Evolutionary conservation across 2,113 vertebrate species (phyloP).

Genomic region (Pleuronectes platessa): DNA sequence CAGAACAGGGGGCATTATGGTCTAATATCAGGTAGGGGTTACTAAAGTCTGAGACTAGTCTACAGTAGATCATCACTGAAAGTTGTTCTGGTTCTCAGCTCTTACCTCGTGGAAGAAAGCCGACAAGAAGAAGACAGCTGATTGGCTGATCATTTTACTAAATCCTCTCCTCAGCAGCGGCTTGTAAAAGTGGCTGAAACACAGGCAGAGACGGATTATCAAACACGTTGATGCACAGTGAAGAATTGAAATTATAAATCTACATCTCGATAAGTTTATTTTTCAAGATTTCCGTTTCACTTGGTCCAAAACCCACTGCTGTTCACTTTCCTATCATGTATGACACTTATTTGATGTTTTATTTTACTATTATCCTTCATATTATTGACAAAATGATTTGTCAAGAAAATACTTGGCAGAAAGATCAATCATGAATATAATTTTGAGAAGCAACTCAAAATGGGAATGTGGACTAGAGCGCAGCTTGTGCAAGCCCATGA

Average conservation of each 20-base stretch:
- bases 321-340: too few relatives aligned
- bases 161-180: conserved; percentile 86
- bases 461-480: not conserved
- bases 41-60: not conserved
- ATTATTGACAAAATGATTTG: not conserved
- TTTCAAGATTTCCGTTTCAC: too few relatives aligned
- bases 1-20: not conserved
- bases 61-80: conserved; percentile 7
- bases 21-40: not conserved
- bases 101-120: conserved; percentile 96
- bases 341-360: not conserved
- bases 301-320: too few relatives aligned
- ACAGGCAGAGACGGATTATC: conserved; percentile 22
- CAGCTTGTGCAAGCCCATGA: too few relatives aligned
- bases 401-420: not conserved
- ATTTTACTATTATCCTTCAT: too few relatives aligned
- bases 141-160: conserved; percentile 83
- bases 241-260: not conserved
- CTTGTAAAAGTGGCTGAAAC: conserved; percentile 91
- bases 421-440: not conserved
- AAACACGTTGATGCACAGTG: not conserved
- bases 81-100: not conserved
- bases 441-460: not conserved
- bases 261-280: not conserved
- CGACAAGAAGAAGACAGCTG: conserved; percentile 88